Conservation (phyloP, 2,888 invertebrate genomes). For the Amphipoea oculea region DNA sequence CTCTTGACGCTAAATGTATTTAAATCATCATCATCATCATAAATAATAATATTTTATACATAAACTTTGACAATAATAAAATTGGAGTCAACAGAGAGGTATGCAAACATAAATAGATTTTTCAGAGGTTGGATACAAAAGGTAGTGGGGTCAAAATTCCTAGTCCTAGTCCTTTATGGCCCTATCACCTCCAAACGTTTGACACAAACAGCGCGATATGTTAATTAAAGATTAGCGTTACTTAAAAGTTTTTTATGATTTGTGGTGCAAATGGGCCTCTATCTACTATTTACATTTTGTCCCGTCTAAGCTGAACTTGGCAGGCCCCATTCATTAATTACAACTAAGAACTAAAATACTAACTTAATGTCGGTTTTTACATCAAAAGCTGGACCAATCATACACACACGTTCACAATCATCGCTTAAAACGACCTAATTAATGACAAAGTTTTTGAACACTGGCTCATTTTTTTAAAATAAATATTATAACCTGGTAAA, state of each 20-base stretch:
- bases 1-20: too few species aligned
- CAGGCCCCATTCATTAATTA: background rate
- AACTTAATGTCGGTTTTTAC: too few species aligned
- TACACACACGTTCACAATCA: background rate
- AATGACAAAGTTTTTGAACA: background rate
- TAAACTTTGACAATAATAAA: too few species aligned
- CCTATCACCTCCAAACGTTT: background rate
- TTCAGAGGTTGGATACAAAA: too few species aligned
- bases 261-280: background rate
- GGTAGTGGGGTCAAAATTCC: too few species aligned
- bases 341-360: too few species aligned
- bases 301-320: background rate
- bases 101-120: too few species aligned
- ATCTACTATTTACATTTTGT: constrained; percentile 6
- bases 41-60: too few species aligned
- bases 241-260: background rate
- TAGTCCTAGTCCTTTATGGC: too few species aligned
- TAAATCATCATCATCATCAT: too few species aligned
- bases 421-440: background rate
- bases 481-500: constrained; percentile 77
- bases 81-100: too few species aligned
- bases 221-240: too few species aligned
- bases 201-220: background rate
- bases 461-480: background rate
- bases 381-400: background rate